Evolutionary conservation across 2,797 vertebrate species (phyloP).

Genomic region (Danionella dracula): DNA sequence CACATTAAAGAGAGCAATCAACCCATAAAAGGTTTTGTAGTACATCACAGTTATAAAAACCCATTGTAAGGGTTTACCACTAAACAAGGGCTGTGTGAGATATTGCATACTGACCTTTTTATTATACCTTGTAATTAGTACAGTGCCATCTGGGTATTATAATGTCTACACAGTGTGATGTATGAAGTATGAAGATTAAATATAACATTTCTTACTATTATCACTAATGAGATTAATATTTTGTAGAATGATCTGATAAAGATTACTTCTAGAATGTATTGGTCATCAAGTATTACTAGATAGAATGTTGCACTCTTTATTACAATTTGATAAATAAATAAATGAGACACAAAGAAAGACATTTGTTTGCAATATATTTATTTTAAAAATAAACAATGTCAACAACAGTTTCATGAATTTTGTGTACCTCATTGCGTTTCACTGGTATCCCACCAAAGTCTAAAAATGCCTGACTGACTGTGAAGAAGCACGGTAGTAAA

Average conservation of each 20-base stretch:
- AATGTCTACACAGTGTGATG: slow-evolving; percentile 10
- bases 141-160: slow-evolving; percentile 33
- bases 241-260: not conserved
- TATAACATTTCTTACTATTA: slow-evolving; percentile 33
- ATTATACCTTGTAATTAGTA: slow-evolving; percentile 37
- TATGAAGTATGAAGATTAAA: slow-evolving; percentile 29
- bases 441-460: no score
- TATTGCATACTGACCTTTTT: slow-evolving; percentile 20
- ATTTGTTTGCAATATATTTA: no score
- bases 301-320: no score
- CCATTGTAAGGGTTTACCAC: no score
- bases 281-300: not conserved
- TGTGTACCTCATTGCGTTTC: no score
- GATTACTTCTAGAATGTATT: not conserved
- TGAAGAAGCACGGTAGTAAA: no score
- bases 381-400: no score
- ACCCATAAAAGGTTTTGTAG: slow-evolving; percentile 17
- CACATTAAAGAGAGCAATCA: slow-evolving; percentile 18
- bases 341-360: no score
- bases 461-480: no score
- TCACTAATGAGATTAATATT: slow-evolving; percentile 36
- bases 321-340: no score
- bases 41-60: slow-evolving; percentile 6
- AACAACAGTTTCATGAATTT: no score
- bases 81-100: slow-evolving; percentile 18